Evolutionary conservation across 2,113 vertebrate species (phyloP).

Genomic region (Prionailurus bengalensis): DNA sequence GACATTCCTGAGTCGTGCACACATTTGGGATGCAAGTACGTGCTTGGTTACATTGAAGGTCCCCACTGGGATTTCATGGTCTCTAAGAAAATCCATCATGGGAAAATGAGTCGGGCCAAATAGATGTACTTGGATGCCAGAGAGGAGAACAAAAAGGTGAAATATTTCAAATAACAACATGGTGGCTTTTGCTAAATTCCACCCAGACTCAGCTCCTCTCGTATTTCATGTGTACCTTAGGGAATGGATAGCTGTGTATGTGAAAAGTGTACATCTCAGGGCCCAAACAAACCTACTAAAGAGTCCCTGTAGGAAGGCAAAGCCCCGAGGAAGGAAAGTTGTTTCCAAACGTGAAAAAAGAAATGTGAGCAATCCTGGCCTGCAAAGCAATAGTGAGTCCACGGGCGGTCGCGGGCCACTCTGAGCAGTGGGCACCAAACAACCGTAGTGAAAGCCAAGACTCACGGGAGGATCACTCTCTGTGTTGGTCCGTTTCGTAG

Average conservation of each 20-base stretch:
- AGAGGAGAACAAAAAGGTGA: neutral
- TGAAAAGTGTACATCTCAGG: neutral
- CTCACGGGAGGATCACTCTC: neutral
- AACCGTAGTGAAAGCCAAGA: neutral
- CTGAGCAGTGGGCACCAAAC: neutral
- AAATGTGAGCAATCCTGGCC: neutral
- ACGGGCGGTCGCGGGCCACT: rapidly evolving
- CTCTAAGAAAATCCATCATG: neutral
- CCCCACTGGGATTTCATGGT: neutral
- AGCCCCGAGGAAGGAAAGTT: neutral
- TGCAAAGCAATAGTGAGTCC: neutral
- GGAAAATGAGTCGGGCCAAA: neutral
- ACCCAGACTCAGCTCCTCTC: neutral
- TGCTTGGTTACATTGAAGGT: neutral
- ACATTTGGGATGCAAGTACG: neutral
- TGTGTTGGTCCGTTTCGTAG: neutral
- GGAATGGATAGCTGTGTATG: neutral
- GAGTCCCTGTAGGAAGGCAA: neutral
- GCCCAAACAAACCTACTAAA: neutral
- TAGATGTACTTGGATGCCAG: neutral
- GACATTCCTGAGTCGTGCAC: neutral
- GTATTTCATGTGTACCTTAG: neutral
- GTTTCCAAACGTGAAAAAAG: neutral
- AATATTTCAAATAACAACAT: neutral
- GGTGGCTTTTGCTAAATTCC: neutral